Evolutionary conservation across 1,140 invertebrate species (phyloP).

Genomic region (Drosophila pandora): DNA sequence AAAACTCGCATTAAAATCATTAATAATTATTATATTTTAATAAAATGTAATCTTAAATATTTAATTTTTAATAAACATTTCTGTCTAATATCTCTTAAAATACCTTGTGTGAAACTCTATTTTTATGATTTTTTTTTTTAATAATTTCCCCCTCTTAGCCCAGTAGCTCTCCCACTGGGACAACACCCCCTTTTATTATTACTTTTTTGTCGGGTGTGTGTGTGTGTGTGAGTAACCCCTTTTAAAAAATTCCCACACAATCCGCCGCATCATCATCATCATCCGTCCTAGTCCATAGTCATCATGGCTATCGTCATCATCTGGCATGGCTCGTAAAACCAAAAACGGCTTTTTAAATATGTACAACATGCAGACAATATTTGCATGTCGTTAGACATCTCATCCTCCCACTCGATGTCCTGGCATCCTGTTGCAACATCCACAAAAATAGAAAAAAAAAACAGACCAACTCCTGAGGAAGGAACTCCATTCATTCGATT

Average conservation of each 20-base stretch:
- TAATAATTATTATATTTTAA: too few species aligned
- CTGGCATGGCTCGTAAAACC: conserved; percentile 36
- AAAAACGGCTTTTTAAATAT: conserved; percentile 58
- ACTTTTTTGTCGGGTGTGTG: background rate
- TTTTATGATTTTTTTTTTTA: too few species aligned
- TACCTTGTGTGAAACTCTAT: too few species aligned
- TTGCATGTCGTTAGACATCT: conserved; percentile 67
- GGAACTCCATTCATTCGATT: conserved; percentile 55
- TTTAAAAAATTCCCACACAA: conserved; percentile 27
- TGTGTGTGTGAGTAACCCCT: background rate
- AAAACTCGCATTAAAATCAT: too few species aligned
- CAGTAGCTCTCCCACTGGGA: conserved; percentile 10
- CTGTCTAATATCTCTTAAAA: too few species aligned
- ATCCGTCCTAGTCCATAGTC: too few species aligned
- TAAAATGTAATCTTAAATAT: too few species aligned
- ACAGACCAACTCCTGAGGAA: conserved; percentile 20
- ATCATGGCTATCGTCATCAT: background rate
- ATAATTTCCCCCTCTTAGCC: too few species aligned
- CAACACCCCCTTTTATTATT: background rate
- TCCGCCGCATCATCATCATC: conserved; percentile 8
- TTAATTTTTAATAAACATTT: too few species aligned
- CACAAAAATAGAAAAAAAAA: conserved; percentile 5
- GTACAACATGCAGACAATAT: conserved; percentile 63
- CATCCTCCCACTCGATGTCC: conserved; percentile 17
- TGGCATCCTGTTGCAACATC: conserved; percentile 42